These are phyloP conservation scores for Phodopus roborovskii DNA, from an alignment of 2,113 vertebrate species.

Conservation along the genomic window DNA sequence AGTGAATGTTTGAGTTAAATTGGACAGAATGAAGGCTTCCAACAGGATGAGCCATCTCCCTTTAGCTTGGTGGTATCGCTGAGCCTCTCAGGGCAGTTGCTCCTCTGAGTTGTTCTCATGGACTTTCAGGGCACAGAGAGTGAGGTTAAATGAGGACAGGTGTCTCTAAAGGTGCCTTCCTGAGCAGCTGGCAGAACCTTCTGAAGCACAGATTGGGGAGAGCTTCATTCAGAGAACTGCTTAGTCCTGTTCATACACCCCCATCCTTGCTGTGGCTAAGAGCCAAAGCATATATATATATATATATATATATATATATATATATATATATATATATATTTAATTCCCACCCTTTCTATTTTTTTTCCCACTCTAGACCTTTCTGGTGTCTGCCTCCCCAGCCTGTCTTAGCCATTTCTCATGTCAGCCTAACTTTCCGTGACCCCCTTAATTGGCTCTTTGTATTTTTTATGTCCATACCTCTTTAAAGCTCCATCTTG, in stretches of 20 bases:
- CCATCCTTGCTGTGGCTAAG: neutral
- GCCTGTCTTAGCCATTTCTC: neutral
- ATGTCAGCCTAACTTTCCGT: constrained; percentile 23
- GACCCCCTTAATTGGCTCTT: constrained; percentile 15
- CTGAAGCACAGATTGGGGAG: constrained; percentile 40
- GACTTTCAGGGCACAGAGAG: neutral
- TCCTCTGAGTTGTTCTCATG: neutral
- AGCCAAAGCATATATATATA: neutral
- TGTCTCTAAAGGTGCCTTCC: constrained; percentile 22
- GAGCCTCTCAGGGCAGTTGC: neutral
- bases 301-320: too few species aligned
- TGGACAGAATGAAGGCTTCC: neutral
- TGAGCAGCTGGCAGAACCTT: constrained; percentile 25
- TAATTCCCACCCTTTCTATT: too few species aligned
- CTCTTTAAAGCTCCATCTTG: neutral
- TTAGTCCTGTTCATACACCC: neutral
- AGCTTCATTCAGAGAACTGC: neutral
- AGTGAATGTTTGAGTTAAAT: constrained; percentile 23
- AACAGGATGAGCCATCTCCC: neutral
- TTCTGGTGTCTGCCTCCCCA: neutral
- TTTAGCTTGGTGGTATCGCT: neutral
- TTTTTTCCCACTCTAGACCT: neutral
- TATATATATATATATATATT: too few species aligned
- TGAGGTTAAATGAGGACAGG: constrained; percentile 53
- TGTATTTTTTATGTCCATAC: constrained; percentile 10